phyloP scores from a whole-genome alignment of 2,888 invertebrate genomes.

The Drosophila antonietae region DNA sequence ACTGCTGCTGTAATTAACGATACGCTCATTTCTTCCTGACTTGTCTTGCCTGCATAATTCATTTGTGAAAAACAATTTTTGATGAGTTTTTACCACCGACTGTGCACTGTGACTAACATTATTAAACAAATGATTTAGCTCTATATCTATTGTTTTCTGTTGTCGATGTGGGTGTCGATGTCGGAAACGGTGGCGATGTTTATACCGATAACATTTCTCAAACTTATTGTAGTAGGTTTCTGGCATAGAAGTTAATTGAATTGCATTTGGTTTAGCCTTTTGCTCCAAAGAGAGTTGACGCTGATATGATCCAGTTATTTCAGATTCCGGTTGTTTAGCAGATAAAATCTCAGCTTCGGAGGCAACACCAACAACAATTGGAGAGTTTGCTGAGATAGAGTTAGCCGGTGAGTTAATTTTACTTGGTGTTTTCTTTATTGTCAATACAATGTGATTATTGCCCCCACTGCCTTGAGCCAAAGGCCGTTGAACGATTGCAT shows the following conservation, averaged over 20 bases:
- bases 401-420: slow-evolving; percentile 76
- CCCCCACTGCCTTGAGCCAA: slow-evolving; percentile 23
- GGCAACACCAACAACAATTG: slow-evolving; percentile 22
- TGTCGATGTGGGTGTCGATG: slow-evolving; percentile 4
- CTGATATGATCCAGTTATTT: neutral
- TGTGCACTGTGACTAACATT: slow-evolving; percentile 4
- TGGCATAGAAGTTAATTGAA: neutral
- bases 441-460: slow-evolving; percentile 81
- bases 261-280: neutral
- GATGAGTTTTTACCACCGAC: slow-evolving; percentile 51
- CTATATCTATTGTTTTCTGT: slow-evolving; percentile 43
- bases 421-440: slow-evolving; percentile 82
- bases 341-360: slow-evolving; percentile 7
- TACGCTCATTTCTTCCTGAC: slow-evolving; percentile 38
- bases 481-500: slow-evolving; percentile 69
- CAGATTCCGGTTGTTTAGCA: neutral
- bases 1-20: slow-evolving; percentile 78
- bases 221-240: slow-evolving; percentile 20
- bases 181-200: slow-evolving; percentile 17
- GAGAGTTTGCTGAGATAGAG: slow-evolving; percentile 59
- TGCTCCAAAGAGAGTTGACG: neutral
- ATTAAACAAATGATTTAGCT: slow-evolving; percentile 55
- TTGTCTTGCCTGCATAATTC: slow-evolving; percentile 60
- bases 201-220: slow-evolving; percentile 13
- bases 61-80: slow-evolving; percentile 72